Base-by-base conservation (phyloP, 2,888 invertebrate species). In the Doris montereyensis region DNA sequence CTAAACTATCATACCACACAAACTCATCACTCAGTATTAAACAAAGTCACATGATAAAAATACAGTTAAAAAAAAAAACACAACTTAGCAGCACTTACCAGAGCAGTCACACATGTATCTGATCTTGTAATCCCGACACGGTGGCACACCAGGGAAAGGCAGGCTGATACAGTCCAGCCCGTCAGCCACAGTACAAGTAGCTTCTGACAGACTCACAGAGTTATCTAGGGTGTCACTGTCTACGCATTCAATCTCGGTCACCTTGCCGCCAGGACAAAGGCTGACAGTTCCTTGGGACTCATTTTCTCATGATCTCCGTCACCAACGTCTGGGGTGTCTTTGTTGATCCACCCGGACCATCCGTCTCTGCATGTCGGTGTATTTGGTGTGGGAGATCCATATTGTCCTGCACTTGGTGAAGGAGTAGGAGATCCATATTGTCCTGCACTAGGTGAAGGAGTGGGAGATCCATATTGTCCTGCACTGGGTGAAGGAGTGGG, bases 81-180 rank as follows among this genome's bases (percentile, higher is more conserved):
- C n/a, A n/a, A n/a, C n/a, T n/a, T n/a, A n/a, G n/a, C n/a, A n/a
- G n/a, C n/a, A n/a, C 24, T 35, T 60, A 80, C 80, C 76, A 74
- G 79, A 91, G 87, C 95, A 95, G 76, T 93, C 91, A 80, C 90
- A 90, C 83, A 83, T 87, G 81, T 89, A 89, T 76, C 87, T 76
- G 32, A 90, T 85, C 85, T 88, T 86, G 83, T 89, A 90, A 78
- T 90, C 89, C 4, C 84, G 82, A 79, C 90, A 90, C 17, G 83
- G 80, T 10, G 74, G 77, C 30, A 74, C 32, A 24, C 34, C 73
- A 30, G 62, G 65, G 68, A 75, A 62, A 73, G 73, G 74, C 24
- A 67, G 13, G 34, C 73, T 78, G n/a, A 24, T n/a, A 70, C 81
- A 81, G 2, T 32, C n/a, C 8, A 78, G 75, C 1, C 81, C 81